Percentiles rank a stretch among this genome's conserved stretches.
Evolutionary conservation across 2,888 invertebrate species (phyloP).

Genomic region (Tortrix viridana): DNA sequence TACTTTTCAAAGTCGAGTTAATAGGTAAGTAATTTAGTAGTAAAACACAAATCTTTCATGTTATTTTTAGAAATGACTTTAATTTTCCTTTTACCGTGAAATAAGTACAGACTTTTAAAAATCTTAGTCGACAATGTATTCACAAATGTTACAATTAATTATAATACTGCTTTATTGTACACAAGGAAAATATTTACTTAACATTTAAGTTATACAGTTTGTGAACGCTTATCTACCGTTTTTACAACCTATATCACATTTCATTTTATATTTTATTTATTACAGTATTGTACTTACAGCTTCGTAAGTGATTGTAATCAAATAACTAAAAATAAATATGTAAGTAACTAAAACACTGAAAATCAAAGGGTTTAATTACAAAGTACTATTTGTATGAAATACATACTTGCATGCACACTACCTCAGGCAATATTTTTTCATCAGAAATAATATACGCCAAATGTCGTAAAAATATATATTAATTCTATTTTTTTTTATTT

Average conservation of each 20-base stretch:
- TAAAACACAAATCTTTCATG: conserved; percentile 38
- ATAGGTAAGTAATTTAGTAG: conserved; percentile 9
- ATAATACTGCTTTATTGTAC: conserved; percentile 66
- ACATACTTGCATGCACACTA: too few species aligned
- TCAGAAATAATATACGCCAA: background rate
- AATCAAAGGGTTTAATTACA: too few species aligned
- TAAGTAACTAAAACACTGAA: too few species aligned
- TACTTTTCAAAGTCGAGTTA: too few species aligned
- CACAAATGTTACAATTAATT: conserved; percentile 70
- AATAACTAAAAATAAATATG: background rate
- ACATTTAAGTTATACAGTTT: conserved; percentile 64
- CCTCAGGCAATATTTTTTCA: background rate
- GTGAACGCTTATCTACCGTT: conserved; percentile 71
- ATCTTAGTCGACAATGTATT: conserved; percentile 79
- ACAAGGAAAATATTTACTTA: conserved; percentile 55
- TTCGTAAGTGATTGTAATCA: conserved; percentile 2
- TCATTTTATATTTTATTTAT: conserved; percentile 66
- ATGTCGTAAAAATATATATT: background rate
- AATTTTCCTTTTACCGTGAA: conserved; percentile 75
- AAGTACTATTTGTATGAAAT: too few species aligned
- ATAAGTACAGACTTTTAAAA: conserved; percentile 82
- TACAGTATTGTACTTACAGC: conserved; percentile 28
- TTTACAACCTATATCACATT: conserved; percentile 84
- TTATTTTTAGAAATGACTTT: conserved; percentile 79
- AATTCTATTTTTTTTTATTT: conserved; percentile 1